Percentiles rank a stretch among this genome's conserved stretches.
Evolutionary conservation across 2,113 vertebrate genomes (phyloP).

Genomic region (Apistogramma diplotaenia): DNA sequence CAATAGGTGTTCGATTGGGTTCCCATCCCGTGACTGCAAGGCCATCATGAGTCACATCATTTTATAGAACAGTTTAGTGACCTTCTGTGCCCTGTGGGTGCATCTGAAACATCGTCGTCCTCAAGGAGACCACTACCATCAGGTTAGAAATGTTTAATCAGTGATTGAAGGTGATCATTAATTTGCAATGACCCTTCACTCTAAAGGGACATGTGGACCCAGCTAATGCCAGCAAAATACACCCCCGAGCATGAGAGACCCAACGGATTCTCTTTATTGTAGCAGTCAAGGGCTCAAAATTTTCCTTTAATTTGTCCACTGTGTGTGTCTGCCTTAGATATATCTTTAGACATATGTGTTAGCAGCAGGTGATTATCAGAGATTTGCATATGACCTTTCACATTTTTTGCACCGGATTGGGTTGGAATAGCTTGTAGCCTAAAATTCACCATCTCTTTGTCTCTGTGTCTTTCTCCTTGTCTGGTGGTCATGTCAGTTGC

Average conservation of each 20-base stretch:
- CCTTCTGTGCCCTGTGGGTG: background rate
- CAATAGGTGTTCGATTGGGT: background rate
- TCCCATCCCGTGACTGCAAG: background rate
- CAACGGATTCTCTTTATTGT: background rate
- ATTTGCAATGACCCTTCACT: background rate
- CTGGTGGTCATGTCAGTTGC: conserved; percentile 83
- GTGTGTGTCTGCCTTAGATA: background rate
- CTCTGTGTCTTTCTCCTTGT: conserved; percentile 79
- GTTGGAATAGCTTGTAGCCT: conserved; percentile 53
- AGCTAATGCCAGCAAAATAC: background rate
- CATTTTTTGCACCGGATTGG: conserved; percentile 39
- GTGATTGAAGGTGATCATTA: background rate
- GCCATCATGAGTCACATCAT: background rate
- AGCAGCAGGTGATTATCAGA: background rate
- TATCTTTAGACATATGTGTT: background rate
- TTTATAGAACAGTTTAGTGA: background rate
- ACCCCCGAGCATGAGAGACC: background rate
- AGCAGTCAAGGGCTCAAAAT: background rate
- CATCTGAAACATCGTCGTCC: too few species aligned
- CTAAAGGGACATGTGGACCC: background rate
- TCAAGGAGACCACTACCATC: too few species aligned
- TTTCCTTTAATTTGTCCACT: background rate
- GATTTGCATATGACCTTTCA: conserved; percentile 29
- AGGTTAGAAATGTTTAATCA: too few species aligned
- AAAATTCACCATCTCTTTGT: conserved; percentile 73